Percentiles rank a stretch among this genome's conserved stretches.
Evolutionary conservation across 2,888 invertebrate species (phyloP).

Genomic region (Junonia oenone): DNA sequence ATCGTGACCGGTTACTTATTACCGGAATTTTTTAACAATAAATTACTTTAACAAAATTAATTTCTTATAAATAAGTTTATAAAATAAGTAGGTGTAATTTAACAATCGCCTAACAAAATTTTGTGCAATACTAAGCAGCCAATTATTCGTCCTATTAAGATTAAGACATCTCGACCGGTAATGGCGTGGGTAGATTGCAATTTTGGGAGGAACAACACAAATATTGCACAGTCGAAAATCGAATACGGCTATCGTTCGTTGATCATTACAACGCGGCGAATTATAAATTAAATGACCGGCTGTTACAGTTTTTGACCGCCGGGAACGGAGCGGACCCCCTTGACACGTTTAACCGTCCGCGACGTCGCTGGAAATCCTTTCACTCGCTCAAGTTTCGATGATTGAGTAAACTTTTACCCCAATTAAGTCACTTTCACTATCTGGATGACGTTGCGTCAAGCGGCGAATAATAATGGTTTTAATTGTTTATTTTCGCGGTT

Average conservation of each 20-base stretch:
- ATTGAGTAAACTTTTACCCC: conserved; percentile 39
- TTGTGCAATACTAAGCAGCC: no score
- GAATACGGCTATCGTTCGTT: neutral
- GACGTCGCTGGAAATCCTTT: conserved; percentile 28
- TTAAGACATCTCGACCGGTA: neutral
- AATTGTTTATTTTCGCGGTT: conserved; percentile 34
- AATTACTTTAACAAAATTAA: no score
- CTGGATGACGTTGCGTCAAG: conserved; percentile 28
- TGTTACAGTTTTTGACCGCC: neutral
- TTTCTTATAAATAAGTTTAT: no score
- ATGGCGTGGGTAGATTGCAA: neutral
- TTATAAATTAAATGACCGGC: neutral
- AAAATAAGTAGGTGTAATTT: no score
- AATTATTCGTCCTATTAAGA: no score
- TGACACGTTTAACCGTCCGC: conserved; percentile 14
- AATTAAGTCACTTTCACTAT: conserved; percentile 50
- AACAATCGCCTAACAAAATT: no score
- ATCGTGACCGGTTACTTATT: neutral
- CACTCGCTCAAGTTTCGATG: conserved; percentile 30
- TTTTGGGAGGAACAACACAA: neutral
- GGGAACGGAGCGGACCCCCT: conserved; percentile 10
- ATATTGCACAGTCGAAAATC: neutral
- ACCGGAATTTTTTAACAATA: no score
- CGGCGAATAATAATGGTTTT: conserved; percentile 35
- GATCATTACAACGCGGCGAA: neutral